A percentile compares a stretch with the other conserved stretches of the same genome.
phyloP scores from a whole-genome alignment of 2,113 vertebrate genomes.

The Cyprinodon brontotheroides region DNA sequence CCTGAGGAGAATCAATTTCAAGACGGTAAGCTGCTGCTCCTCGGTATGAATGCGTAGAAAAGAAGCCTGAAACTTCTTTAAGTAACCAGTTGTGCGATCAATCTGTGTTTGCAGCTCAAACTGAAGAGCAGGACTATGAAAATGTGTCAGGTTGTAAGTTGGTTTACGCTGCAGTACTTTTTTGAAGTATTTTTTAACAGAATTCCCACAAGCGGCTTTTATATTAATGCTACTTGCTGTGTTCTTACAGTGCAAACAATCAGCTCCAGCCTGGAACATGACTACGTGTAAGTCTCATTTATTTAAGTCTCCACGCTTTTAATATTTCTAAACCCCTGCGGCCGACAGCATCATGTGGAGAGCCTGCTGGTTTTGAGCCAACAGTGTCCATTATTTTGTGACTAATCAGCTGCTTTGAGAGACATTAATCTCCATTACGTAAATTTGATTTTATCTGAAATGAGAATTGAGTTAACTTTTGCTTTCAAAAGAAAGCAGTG shows the following conservation, averaged over 20 bases:
- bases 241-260: conserved; percentile 3
- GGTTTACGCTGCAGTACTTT: background rate
- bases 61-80: too few species aligned
- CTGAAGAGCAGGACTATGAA: conserved; percentile 2
- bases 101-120: background rate
- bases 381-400: background rate
- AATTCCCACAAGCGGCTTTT: background rate
- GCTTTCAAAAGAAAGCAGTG: too few species aligned
- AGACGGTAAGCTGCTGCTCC: conserved; percentile 15
- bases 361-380: background rate
- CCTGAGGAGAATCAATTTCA: background rate
- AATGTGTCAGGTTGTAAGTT: background rate
- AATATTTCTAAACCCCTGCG: too few species aligned
- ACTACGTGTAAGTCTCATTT: conserved; percentile 60
- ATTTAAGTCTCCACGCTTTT: background rate
- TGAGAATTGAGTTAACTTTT: too few species aligned
- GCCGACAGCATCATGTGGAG: background rate
- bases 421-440: too few species aligned
- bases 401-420: too few species aligned
- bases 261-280: conserved; percentile 25
- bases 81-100: background rate
- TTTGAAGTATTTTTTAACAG: background rate
- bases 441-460: too few species aligned
- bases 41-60: too few species aligned
- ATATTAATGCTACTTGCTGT: background rate